Evolutionary conservation across 2,888 invertebrate genomes (phyloP).

Genomic region (Drosophila kuntzei): DNA sequence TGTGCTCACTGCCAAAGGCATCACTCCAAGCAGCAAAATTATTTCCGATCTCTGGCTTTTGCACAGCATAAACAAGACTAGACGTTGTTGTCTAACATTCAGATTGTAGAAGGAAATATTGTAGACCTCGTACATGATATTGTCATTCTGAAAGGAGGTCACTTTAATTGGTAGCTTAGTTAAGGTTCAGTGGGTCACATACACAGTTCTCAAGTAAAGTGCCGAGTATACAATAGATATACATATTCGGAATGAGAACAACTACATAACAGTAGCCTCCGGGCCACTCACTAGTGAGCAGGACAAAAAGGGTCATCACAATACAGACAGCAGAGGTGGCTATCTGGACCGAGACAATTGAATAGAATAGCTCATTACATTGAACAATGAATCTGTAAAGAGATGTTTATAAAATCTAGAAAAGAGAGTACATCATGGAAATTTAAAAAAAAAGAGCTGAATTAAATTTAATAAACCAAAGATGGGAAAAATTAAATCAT

Average conservation of each 20-base stretch:
- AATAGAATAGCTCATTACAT: conserved; percentile 60
- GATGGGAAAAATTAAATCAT: too few species aligned
- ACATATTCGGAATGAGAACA: conserved; percentile 51
- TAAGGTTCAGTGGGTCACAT: neutral
- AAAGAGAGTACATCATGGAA: too few species aligned
- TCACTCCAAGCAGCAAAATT: conserved; percentile 49
- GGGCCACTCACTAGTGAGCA: conserved; percentile 63
- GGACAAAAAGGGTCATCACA: conserved; percentile 59
- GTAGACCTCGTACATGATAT: conserved; percentile 44
- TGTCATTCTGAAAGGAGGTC: conserved; percentile 27
- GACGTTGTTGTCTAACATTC: conserved; percentile 43
- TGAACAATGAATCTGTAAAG: conserved; percentile 38
- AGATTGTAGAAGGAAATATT: conserved; percentile 61
- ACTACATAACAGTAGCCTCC: conserved; percentile 60
- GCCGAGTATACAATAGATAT: conserved; percentile 71
- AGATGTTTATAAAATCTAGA: conserved; percentile 1
- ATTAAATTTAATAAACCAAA: neutral
- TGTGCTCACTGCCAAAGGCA: conserved; percentile 61
- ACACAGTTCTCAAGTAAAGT: conserved; percentile 64
- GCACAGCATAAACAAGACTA: conserved; percentile 53
- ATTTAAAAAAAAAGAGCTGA: too few species aligned
- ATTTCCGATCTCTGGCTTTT: conserved; percentile 41
- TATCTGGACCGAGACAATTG: conserved; percentile 56
- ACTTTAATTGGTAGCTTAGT: conserved; percentile 45
- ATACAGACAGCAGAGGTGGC: conserved; percentile 52